Base-by-base conservation (phyloP, 1,140 invertebrate genomes). In the Heterodera schachtii region DNA sequence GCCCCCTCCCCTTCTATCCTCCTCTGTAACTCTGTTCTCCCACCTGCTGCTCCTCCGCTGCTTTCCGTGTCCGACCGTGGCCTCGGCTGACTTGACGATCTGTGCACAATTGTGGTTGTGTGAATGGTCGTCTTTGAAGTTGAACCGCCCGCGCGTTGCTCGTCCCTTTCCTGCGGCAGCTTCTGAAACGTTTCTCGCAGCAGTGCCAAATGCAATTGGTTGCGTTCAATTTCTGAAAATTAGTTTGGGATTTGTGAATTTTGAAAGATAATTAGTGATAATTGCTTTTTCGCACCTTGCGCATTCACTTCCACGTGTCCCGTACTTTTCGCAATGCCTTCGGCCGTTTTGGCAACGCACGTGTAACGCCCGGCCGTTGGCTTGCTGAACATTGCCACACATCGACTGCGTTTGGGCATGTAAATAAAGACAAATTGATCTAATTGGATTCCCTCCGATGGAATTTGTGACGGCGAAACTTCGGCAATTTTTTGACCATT, bases 331-430 rank as follows among this genome's bases (percentile, higher is more conserved):
- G 88, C 84, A 57, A 82, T 84, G 60, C 88, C 87, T 70, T 82
- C 84, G 44, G 87, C 85, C 75, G 88, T 87, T 66, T 88, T 84
- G 31, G 88, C 88, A 19, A 89, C 87, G 49, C 87, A 86, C 67
- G 87, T 90, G 74, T 90, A 89, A 78, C 76, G 76, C 44, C 76
- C 76, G 70, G 76, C 13, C 44, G 49, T 44, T 16, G 64, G n/a
- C 2, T 46, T 70, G n/a, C 81, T 84, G 83, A 90, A 89, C 66
- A 82, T 73, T 49, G 86, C 87, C 76, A 89, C 83, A 76, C 88
- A 90, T 52, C 88, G 83, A 66, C 81, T 90, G 8, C 67, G 31
- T 78, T 87, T 83, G 31, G 87, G 87, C 64, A 82, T 81, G 74
- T 81, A 90, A 71, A 90, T 82, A 57, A 84, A 83, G 31, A 84